phyloP scores from a whole-genome alignment of 2,113 vertebrate genomes.

The Phylloscopus trochilus region DNA sequence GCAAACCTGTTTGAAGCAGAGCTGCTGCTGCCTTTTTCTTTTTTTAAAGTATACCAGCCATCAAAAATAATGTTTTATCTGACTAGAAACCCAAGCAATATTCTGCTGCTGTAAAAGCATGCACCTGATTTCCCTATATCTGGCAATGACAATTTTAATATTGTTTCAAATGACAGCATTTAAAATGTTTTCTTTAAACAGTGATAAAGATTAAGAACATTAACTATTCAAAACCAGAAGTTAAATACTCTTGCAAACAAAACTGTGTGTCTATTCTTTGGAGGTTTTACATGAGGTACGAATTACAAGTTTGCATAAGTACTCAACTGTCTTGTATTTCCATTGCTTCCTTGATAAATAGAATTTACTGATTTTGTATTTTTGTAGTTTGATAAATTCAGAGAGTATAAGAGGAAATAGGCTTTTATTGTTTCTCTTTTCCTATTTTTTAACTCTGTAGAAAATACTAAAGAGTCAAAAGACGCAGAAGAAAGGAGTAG shows the following conservation, averaged over 20 bases:
- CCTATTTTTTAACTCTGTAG: neutral
- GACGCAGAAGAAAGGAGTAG: neutral
- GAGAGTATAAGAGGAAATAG: neutral
- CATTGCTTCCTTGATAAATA: neutral
- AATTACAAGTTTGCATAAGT: slow-evolving; percentile 2
- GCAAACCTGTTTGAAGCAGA: slow-evolving; percentile 83
- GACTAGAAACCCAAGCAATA: slow-evolving; percentile 70
- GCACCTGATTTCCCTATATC: slow-evolving; percentile 53
- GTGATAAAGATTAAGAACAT: neutral
- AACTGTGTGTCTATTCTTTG: neutral
- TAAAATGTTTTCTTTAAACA: slow-evolving; percentile 52
- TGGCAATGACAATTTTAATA: slow-evolving; percentile 47
- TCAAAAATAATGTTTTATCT: slow-evolving; percentile 80
- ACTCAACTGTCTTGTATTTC: neutral
- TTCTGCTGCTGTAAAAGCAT: slow-evolving; percentile 51
- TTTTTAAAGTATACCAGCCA: slow-evolving; percentile 72
- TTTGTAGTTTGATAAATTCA: neutral
- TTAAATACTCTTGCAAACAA: slow-evolving; percentile 9
- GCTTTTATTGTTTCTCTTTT: neutral
- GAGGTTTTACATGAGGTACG: neutral
- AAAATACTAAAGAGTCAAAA: neutral
- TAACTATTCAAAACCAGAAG: neutral
- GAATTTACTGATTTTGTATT: neutral
- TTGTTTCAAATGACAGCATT: slow-evolving; percentile 39
- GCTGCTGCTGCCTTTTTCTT: slow-evolving; percentile 54